phyloP scores from a whole-genome alignment of 2,113 vertebrate genomes.

The Halcyon senegalensis region DNA sequence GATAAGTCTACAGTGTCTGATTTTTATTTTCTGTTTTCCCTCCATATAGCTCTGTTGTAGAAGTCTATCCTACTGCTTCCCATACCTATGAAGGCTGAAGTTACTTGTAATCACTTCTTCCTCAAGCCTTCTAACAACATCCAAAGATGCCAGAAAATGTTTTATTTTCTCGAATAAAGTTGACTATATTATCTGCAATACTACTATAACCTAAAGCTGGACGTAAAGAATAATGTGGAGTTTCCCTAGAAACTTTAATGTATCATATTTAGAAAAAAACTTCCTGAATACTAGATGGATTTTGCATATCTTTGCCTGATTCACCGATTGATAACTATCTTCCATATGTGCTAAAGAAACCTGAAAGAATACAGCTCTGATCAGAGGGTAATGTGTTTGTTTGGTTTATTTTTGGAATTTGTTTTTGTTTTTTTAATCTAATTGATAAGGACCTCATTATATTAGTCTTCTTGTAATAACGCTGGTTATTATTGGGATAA shows the following conservation, averaged over 20 bases:
- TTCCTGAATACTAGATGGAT: neutral
- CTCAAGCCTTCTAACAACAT: neutral
- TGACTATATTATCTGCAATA: neutral
- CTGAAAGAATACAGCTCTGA: neutral
- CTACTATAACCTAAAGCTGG: neutral
- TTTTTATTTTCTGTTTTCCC: neutral
- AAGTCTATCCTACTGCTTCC: too few species aligned
- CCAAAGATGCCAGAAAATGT: neutral
- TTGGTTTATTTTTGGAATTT: too few species aligned
- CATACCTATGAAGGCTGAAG: too few species aligned
- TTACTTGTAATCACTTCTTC: neutral
- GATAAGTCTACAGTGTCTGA: neutral
- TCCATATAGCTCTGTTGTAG: too few species aligned
- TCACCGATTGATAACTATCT: neutral
- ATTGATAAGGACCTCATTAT: neutral
- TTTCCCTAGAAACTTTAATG: neutral
- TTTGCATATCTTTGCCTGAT: neutral
- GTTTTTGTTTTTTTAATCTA: neutral
- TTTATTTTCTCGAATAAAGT: neutral
- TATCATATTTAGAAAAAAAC: neutral
- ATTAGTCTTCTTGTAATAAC: neutral
- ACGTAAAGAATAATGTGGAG: neutral
- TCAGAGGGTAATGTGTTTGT: neutral
- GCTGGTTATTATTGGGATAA: neutral
- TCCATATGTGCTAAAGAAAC: neutral